Conservation (phyloP, 2,888 invertebrate species). For the Acanthopleura granulata region DNA sequence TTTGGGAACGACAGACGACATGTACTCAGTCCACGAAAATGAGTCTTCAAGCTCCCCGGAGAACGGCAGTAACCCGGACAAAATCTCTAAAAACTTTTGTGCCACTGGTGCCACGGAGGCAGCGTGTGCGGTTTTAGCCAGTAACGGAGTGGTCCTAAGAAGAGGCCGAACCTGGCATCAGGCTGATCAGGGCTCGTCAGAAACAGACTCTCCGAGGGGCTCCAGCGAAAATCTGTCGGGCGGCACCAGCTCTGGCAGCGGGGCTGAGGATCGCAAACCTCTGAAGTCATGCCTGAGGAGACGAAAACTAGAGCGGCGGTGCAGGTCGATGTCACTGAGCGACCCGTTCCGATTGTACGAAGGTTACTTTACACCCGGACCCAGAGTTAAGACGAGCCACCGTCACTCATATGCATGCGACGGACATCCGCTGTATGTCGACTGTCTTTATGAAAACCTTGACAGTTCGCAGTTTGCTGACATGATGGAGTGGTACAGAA, state of each 20-base stretch:
- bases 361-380: conserved; percentile 33
- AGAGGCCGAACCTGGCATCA: not conserved
- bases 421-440: conserved; percentile 28
- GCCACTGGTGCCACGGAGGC: not conserved
- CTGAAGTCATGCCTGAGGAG: conserved; percentile 56
- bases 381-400: conserved; percentile 34
- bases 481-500: conserved; percentile 11
- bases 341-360: conserved; percentile 32
- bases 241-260: not conserved
- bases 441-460: not conserved
- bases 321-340: conserved; percentile 51
- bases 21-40: not conserved
- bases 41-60: not conserved
- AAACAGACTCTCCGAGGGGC: not conserved
- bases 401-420: conserved; percentile 62
- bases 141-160: not conserved
- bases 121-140: not conserved
- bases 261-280: conserved; percentile 40
- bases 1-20: conserved; percentile 1
- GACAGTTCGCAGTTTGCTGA: conserved; percentile 13
- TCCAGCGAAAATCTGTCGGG: conserved; percentile 14
- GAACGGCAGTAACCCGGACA: not conserved
- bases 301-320: conserved; percentile 43
- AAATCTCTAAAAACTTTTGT: not conserved
- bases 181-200: not conserved